Base-by-base conservation (phyloP, 2,888 invertebrate species). In the Lamellibrachia columna region DNA sequence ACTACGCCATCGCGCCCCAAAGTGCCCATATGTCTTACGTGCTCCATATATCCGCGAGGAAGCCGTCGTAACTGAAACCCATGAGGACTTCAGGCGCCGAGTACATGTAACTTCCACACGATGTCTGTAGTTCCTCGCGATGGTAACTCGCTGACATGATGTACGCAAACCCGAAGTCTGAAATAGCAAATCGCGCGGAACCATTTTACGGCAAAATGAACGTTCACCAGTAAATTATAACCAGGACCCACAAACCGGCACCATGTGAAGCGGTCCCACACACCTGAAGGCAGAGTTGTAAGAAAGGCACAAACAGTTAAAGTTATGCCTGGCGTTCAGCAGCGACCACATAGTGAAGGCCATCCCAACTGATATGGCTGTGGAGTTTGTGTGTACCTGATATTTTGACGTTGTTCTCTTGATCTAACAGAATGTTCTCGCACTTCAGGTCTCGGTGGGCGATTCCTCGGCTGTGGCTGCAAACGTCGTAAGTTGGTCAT, bases 121-220 rank as follows among this genome's bases (percentile, higher is more conserved):
- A 98, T 0, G 98, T 98, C 95, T 98, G 97, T 94, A 98, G 98
- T 92, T 98, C 97, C 90, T 98, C 97, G 90, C 98, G 97, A 92
- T 98, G 97, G 92, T 98, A 98, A 92, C 97, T 97, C 2, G 97
- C 93, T 7, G 92, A 92, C 94, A 97, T 96, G 15, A 95, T 93
- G 11, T 98, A 97, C 0, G 99, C 98, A 96, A 99, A 99, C 55
- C 99, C 99, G 96, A 99, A 99, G 97, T 99, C 99, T 7, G 98
- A 98, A 75, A 22, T 75, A 75, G 75, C 3, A 75, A 75, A 75
- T 75, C 75, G 75, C 75, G 15, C n/a, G 22, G 15, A 22, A 75
- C 22, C 22, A 75, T 75, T 15, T 75, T 15, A 22, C 75, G 22
- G 22, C 6, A 6, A 75, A 75, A 15, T 75, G 75, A 75, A 75